A percentile compares a stretch with the other conserved stretches of the same genome.
phyloP scores from a whole-genome alignment of 2,888 invertebrate species.

The Sinopyrophorus schimmeli region DNA sequence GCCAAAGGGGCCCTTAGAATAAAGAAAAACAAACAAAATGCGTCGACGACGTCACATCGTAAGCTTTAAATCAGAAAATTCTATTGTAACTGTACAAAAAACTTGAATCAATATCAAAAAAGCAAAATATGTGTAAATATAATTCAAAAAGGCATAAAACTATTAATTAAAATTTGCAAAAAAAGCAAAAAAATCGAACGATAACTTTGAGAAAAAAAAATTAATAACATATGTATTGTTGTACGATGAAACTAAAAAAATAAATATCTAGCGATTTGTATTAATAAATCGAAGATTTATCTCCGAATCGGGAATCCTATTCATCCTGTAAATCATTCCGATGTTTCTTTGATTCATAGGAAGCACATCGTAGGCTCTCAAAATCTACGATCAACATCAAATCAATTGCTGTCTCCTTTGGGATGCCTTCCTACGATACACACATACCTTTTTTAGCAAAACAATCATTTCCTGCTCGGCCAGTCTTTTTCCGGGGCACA shows the following conservation, averaged over 20 bases:
- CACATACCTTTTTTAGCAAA: conserved; percentile 49
- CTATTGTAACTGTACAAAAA: conserved; percentile 53
- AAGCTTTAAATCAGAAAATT: conserved; percentile 52
- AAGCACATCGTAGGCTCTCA: too few species aligned
- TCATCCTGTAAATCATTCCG: conserved; percentile 54
- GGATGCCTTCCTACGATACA: too few species aligned
- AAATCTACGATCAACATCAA: too few species aligned
- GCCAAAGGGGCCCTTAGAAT: too few species aligned
- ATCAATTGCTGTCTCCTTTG: too few species aligned
- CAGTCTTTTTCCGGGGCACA: conserved; percentile 60
- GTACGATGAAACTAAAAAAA: conserved; percentile 53
- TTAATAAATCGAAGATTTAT: conserved; percentile 48
- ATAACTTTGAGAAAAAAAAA: conserved; percentile 42
- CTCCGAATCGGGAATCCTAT: conserved; percentile 51
- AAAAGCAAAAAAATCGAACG: conserved; percentile 42
- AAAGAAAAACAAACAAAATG: too few species aligned
- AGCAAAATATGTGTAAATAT: conserved; percentile 46
- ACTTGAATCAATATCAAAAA: conserved; percentile 44
- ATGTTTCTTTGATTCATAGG: too few species aligned
- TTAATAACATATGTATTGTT: conserved; percentile 53
- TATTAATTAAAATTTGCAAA: too few species aligned
- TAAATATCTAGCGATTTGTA: conserved; percentile 55
- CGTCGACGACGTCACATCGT: conserved; percentile 39
- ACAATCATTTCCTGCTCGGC: conserved; percentile 61
- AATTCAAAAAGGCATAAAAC: too few species aligned